Base-by-base conservation (phyloP, 2,797 vertebrate genomes). In the Halcyon badia region DNA sequence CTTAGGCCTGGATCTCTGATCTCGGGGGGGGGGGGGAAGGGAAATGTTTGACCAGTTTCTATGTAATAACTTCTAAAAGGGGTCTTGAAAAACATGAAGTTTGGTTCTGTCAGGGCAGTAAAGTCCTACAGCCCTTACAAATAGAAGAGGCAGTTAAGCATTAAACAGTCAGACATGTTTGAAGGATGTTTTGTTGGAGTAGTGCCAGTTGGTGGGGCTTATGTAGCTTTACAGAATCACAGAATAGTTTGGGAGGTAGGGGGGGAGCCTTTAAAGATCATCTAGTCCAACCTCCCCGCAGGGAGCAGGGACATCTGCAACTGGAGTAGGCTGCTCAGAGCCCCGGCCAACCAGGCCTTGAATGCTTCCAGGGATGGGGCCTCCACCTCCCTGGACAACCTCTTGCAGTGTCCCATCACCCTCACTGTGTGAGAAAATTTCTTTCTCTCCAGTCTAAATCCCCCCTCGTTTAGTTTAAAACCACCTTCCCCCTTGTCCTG, bases 111-210 rank as follows among this genome's bases (percentile, higher is more conserved):
- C 0, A 0, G 15, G 25, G 21, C 14, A 19, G 46, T 2, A 21
- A 14, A 12, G 22, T 46, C 21, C 16, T 4, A 3, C 41, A 56
- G 37, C 33, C 30, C 11, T 20, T 20, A n/a, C 0, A 30, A 30
- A 14, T 6, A 2, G 8, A 10, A 3, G 8, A 33, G 19, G 4
- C 4, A 3, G 2, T 14, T 15, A 25, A 58, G 18, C 13, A 2
- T 17, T 14, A 18, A 4, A 44, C 0, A 3, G 21, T 21, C 10
- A 7, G 15, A 15, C 3, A 0, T 2, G 6, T 14, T 5, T 11
- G 4, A 16, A 5, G 48, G 20, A 2, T 21, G 24, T 37, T 37
- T 22, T 37, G 14, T 19, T 18, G 3, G 1, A 11, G 2, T 5
- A 6, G 35, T 21, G 6, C 20, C 15, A 14, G 2, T 3, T 15